Evolutionary conservation across 2,888 invertebrate species (phyloP).

Genomic region (Rotaria macrura): DNA sequence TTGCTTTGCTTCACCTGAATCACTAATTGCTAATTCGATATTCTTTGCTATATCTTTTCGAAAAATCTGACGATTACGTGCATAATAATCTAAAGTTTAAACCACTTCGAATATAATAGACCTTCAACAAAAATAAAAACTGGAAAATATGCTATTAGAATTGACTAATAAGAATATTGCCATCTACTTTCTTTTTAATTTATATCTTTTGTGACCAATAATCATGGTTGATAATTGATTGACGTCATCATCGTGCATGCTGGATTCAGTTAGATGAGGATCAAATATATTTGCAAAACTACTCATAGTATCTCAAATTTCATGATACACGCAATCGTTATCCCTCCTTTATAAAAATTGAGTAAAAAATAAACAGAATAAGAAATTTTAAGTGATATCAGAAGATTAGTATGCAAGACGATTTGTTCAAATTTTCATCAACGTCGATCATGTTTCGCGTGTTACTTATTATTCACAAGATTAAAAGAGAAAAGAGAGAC

Average conservation of each 20-base stretch:
- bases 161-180: too few relatives aligned
- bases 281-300: background rate
- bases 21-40: too few relatives aligned
- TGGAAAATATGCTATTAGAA: too few relatives aligned
- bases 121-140: too few relatives aligned
- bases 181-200: too few relatives aligned
- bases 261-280: background rate
- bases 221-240: too few relatives aligned
- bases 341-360: background rate
- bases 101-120: too few relatives aligned
- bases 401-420: background rate
- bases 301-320: background rate
- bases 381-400: background rate
- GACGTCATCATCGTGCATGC: background rate
- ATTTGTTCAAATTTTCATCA: background rate
- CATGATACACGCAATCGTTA: background rate
- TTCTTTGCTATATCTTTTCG: too few relatives aligned
- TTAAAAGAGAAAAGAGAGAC: background rate
- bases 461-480: background rate
- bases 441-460: background rate
- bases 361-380: background rate
- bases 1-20: too few relatives aligned
- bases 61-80: too few relatives aligned
- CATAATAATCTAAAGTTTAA: too few relatives aligned
- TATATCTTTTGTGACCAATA: too few relatives aligned